Conservation (phyloP, 2,888 invertebrate genomes). For the Theretra japonica region DNA sequence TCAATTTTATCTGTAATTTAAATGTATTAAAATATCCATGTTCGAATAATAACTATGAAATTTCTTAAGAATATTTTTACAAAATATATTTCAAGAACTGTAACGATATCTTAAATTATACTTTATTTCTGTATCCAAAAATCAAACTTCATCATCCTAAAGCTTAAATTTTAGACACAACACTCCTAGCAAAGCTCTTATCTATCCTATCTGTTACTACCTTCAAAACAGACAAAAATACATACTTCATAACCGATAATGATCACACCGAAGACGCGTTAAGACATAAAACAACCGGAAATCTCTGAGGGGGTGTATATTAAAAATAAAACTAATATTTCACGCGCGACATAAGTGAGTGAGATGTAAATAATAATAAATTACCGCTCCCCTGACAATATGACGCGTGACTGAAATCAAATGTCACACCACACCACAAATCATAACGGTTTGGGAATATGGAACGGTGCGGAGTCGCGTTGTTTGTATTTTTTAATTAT, state of each 20-base stretch:
- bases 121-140: no score
- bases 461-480: slow-evolving; percentile 41
- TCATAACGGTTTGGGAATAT: slow-evolving; percentile 62
- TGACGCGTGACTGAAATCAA: slow-evolving; percentile 77
- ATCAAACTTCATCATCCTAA: no score
- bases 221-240: not conserved
- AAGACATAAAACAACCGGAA: slow-evolving; percentile 16
- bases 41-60: no score
- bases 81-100: no score
- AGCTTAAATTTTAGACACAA: not conserved
- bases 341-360: slow-evolving; percentile 44
- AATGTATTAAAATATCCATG: no score
- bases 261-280: slow-evolving; percentile 1
- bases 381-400: slow-evolving; percentile 65
- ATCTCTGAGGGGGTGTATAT: slow-evolving; percentile 15
- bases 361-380: slow-evolving; percentile 73
- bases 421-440: slow-evolving; percentile 74
- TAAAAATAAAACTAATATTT: slow-evolving; percentile 28
- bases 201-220: not conserved
- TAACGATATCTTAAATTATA: no score
- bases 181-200: not conserved
- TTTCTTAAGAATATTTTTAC: no score
- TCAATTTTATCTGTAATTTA: no score
- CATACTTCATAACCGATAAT: not conserved
- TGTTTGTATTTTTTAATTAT: not conserved